Base-by-base conservation (phyloP, 2,888 invertebrate genomes). In the Neoitamus cyanurus region DNA sequence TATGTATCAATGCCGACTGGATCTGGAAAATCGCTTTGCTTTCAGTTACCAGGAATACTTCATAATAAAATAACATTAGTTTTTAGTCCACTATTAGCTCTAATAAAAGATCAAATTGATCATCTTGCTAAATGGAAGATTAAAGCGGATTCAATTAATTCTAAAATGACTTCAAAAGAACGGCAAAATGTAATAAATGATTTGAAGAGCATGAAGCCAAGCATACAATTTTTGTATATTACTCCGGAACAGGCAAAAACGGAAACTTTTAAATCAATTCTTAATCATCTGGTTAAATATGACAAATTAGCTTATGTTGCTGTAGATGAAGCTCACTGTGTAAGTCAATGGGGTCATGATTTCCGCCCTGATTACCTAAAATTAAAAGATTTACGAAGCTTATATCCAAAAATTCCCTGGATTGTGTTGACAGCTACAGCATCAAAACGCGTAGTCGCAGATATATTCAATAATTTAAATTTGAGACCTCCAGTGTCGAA, bases 261-360 rank as follows among this genome's bases (percentile, higher is more conserved):
- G 1, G 92, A 93, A 46, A 94, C 93, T 78, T 96, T 96, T 89
- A 94, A 95, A 90, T 92, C 92, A 70, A 90, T 97, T 1, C 92
- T 96, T 86, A 92, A 93, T 30, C 94, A 94, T 88, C 91, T 98
- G 87, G 92, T 94, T 84, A 95, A 95, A 88, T 94, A 94, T 88
- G 94, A 95, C 84, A 95, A 97, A 89, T 91, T 99, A 3, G 95
- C 96, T 0, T 98, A 97, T 90, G 94, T 99, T 88, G 95, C 98
- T 28, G 96, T 99, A 11, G 99, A 99, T 92, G 99, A 99, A 92
- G 98, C 98, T 1, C 98, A 98, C 92, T 98, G 98, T 92, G 97
- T 99, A 0, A 98, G 98, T 88, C 96, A 99, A 88, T 99, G 99
- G 99, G 99, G 99, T 0, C 99, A 99, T 92, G 99, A 99, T 91